phyloP scores from a whole-genome alignment of 1,140 invertebrate genomes.

The Drosophila albomicans region DNA sequence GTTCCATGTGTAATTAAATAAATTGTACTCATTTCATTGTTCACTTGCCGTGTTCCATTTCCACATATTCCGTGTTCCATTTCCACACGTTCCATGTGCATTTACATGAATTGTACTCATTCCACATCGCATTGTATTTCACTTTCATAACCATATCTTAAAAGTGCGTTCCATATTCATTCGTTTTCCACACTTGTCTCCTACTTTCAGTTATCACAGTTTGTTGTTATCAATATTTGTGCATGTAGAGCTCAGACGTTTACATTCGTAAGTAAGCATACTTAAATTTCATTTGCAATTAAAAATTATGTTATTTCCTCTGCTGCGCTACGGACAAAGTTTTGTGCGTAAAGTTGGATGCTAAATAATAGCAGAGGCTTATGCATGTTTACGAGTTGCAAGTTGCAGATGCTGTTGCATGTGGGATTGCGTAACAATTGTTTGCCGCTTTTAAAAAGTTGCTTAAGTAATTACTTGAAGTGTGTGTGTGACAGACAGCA shows the following conservation, averaged over 20 bases:
- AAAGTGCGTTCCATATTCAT: too few relatives aligned
- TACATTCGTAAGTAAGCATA: too few relatives aligned
- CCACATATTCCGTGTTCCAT: background rate
- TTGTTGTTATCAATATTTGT: too few relatives aligned
- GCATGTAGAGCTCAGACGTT: too few relatives aligned
- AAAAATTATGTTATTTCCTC: background rate
- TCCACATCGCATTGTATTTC: too few relatives aligned
- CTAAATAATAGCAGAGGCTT: background rate
- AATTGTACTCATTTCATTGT: too few relatives aligned
- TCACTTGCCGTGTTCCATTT: background rate
- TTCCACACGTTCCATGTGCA: background rate
- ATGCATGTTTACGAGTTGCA: background rate
- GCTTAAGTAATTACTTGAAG: slow-evolving; percentile 4
- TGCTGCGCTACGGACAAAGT: background rate
- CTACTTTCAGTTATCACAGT: too few relatives aligned
- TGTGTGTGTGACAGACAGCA: background rate
- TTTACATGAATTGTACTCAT: too few relatives aligned
- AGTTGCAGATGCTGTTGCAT: slow-evolving; percentile 1
- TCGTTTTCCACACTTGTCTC: too few relatives aligned
- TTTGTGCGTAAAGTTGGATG: background rate
- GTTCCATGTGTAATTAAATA: background rate
- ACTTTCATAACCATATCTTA: too few relatives aligned
- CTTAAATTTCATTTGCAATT: background rate
- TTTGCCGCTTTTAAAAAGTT: background rate
- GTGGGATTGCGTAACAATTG: background rate